Conservation (phyloP, 2,888 invertebrate genomes). For the Gastrophysa polygoni region DNA sequence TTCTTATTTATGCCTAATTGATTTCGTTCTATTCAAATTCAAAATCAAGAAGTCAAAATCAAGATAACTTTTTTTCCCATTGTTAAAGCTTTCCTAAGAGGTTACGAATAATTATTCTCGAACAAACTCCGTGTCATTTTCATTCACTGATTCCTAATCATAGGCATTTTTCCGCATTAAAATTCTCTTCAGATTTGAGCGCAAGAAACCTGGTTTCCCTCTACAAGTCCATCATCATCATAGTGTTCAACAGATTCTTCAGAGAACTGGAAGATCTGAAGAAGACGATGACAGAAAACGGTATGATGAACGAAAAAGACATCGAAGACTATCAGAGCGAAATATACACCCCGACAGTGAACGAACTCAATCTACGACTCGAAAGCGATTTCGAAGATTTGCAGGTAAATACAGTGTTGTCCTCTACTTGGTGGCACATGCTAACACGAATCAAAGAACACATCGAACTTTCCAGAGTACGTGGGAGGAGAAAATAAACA, state of each 20-base stretch:
- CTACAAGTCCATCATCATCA: constrained; percentile 43
- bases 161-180: too few relatives aligned
- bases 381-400: constrained; percentile 31
- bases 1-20: too few relatives aligned
- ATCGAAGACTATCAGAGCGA: constrained; percentile 33
- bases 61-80: too few relatives aligned
- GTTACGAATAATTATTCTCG: too few relatives aligned
- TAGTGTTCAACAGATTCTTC: constrained; percentile 47
- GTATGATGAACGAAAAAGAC: constrained; percentile 25
- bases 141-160: too few relatives aligned
- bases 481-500: constrained; percentile 40
- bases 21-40: too few relatives aligned
- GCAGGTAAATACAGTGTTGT: constrained; percentile 20
- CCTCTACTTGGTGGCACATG: too few relatives aligned
- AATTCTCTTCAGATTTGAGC: constrained; percentile 34
- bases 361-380: constrained; percentile 34
- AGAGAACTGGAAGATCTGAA: constrained; percentile 40
- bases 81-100: too few relatives aligned
- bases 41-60: too few relatives aligned
- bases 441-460: too few relatives aligned
- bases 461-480: constrained; percentile 27
- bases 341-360: constrained; percentile 39
- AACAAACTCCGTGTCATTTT: too few relatives aligned
- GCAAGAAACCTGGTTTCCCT: constrained; percentile 41
- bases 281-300: constrained; percentile 19